These are phyloP conservation scores for Margarornis squamiger DNA, from an alignment of 2,797 vertebrate genomes.

Conservation along the genomic window DNA sequence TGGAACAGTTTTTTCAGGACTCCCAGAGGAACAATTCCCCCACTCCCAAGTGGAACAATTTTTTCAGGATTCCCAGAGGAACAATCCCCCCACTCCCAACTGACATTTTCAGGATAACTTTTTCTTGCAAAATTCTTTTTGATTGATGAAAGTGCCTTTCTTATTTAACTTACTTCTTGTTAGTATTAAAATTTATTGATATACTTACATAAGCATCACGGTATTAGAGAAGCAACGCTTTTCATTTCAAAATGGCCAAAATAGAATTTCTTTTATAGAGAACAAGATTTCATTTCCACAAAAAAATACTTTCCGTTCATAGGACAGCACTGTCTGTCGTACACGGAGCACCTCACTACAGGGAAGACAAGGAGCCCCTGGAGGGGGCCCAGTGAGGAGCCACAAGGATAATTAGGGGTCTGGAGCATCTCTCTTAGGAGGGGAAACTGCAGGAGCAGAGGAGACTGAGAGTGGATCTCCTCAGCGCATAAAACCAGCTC, in stretches of 20 bases:
- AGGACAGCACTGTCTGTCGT: not conserved
- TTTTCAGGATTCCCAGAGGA: not conserved
- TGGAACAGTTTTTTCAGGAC: not conserved
- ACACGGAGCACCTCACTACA: not conserved
- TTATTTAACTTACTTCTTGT: not conserved
- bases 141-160: not conserved
- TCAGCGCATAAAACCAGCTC: not conserved
- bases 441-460: no score
- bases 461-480: not conserved
- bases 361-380: not conserved
- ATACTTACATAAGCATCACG: not conserved
- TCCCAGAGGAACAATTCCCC: not conserved
- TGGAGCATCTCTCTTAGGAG: not conserved
- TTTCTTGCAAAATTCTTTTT: not conserved
- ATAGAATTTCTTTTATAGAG: not conserved
- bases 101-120: not conserved
- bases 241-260: not conserved
- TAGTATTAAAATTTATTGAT: not conserved
- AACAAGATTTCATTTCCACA: not conserved
- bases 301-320: rapidly evolving
- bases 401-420: not conserved
- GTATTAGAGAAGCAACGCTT: not conserved
- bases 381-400: not conserved
- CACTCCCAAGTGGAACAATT: not conserved
- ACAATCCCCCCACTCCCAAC: not conserved